phyloP scores from a whole-genome alignment of 2,888 invertebrate genomes.

The Camponotus fellah region DNA sequence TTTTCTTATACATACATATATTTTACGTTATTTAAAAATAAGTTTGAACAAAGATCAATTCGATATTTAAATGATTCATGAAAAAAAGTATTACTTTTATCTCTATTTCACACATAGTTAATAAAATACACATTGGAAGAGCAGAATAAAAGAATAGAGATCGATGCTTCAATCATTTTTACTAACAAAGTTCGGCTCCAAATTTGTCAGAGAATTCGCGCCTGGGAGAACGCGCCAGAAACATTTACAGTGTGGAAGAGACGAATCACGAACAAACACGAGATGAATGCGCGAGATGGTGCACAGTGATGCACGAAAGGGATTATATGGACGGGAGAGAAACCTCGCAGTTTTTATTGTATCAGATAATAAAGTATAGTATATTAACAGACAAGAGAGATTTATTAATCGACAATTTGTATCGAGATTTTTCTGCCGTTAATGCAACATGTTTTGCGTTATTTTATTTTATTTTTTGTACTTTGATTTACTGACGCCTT shows the following conservation, averaged over 20 bases:
- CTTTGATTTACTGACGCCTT: background rate
- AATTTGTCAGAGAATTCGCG: conserved; percentile 8
- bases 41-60: background rate
- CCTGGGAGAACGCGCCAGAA: background rate
- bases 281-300: background rate
- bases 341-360: background rate
- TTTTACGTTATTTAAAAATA: background rate
- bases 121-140: conserved; percentile 1
- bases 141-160: background rate
- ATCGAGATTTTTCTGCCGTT: background rate
- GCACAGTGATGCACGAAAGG: background rate
- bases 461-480: background rate
- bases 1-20: background rate
- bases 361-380: conserved; percentile 6
- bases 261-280: conserved; percentile 10
- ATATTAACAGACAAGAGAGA: background rate
- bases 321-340: conserved; percentile 1
- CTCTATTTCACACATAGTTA: background rate
- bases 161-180: background rate
- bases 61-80: background rate
- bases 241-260: background rate
- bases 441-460: background rate
- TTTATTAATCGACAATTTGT: background rate
- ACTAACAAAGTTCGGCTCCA: conserved; percentile 6
- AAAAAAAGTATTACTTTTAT: background rate